Evolutionary conservation across 1,140 invertebrate genomes (phyloP), one percentile per base, ranked within the genome.

Genomic region (Solen grandis): DNA sequence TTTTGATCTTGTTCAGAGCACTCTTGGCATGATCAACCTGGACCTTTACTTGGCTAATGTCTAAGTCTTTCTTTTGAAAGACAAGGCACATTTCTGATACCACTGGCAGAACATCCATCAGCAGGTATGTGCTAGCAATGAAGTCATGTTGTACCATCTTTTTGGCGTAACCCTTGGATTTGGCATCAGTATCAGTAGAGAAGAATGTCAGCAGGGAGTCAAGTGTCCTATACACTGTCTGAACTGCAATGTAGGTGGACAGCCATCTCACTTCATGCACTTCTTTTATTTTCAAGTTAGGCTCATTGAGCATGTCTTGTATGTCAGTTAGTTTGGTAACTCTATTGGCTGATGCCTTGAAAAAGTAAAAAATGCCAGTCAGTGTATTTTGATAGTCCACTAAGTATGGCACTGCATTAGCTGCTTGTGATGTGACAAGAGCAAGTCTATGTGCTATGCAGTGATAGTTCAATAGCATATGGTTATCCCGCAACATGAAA

Each of bases 11-110:
- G 41, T 10, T 46, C 41, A 46, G 19, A 10, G 8, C 19, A 10
- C 41, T 46, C 19, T 46, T 46, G 13, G 25, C 14, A 70, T 70
- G 35, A 16, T 36, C 13, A 54, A 36, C n/a, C 36, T 19, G 25
- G 29, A 22, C 33, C 33, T 35, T 35, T 4, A 46, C 29, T 46
- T 69, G 33, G 50, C n/a, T 46, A 14, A 46, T 16, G 5, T 46
- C 65, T n/a, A 38, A 69, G 16, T 69, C 41, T 8, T 36, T n/a
- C 27, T 22, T 33, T 69, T 70, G 41, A 62, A 46, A 38, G 25
- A 38, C 1, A 10, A 14, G 19, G 22, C 0, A 50, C n/a, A 29
- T 69, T 55, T 76, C 19, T 10, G 19, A 46, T 19, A 46, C 19
- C 8, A 46, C 41, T 10, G 41, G 41, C 41, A 46, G 19, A 46